phyloP scores from a whole-genome alignment of 2,113 vertebrate species.

The Phasianus colchicus region DNA sequence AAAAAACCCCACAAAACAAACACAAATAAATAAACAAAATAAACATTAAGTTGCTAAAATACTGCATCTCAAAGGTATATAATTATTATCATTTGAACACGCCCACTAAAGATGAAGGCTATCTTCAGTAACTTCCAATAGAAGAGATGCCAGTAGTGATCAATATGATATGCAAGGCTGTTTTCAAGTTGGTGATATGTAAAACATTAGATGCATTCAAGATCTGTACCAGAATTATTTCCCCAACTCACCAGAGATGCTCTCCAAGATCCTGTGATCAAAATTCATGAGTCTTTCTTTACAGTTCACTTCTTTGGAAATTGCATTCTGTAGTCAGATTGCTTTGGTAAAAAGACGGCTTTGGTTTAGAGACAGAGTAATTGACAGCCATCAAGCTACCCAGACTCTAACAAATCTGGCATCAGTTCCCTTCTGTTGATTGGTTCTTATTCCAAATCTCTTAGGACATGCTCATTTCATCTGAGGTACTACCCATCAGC shows the following conservation, averaged over 20 bases:
- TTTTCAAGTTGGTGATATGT: not conserved
- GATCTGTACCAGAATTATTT: not conserved
- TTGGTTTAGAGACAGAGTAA: conserved; percentile 60
- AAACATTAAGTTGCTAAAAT: not conserved
- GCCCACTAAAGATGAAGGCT: not conserved
- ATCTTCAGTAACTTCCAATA: not conserved
- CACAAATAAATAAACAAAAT: no score
- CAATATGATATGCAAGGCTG: not conserved
- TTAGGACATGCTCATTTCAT: not conserved
- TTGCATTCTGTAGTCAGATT: conserved; percentile 66
- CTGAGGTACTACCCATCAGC: not conserved
- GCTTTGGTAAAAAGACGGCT: conserved; percentile 68
- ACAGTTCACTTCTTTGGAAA: conserved; percentile 79
- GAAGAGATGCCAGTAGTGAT: not conserved
- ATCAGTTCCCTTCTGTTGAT: not conserved
- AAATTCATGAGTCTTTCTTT: conserved; percentile 88
- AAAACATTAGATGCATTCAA: not conserved
- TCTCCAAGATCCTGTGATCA: conserved; percentile 85
- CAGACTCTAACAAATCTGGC: not conserved
- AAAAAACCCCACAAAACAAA: no score
- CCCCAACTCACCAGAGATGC: conserved; percentile 83
- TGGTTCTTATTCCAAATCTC: not conserved
- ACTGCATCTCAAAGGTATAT: not conserved
- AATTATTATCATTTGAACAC: not conserved
- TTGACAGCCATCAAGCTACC: conserved; percentile 67